A percentile compares a stretch with the other conserved stretches of the same genome.
Conservation (phyloP, 2,888 invertebrate species). For the Strigamia crassipes region DNA sequence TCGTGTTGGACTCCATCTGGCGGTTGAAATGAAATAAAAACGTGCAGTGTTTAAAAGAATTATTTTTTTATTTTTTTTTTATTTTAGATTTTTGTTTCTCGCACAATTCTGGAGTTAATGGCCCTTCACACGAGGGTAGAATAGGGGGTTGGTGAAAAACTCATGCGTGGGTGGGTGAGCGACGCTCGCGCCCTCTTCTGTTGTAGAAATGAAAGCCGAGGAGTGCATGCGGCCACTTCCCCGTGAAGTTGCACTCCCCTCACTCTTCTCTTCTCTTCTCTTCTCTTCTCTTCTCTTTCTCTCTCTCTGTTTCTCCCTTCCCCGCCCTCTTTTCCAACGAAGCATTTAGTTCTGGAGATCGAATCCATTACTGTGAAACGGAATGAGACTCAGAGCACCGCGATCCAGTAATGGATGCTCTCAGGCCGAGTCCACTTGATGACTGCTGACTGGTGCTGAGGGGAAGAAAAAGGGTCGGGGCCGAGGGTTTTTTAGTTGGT, state of each 20-base stretch:
- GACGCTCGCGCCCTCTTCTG: neutral
- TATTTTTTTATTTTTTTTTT: too few species aligned
- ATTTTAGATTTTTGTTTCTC: neutral
- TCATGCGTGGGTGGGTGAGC: neutral
- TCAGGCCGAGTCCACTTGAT: conserved; percentile 23
- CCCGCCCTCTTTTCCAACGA: conserved; percentile 9
- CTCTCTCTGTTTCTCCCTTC: conserved; percentile 22
- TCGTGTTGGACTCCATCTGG: neutral
- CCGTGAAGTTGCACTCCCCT: conserved; percentile 35
- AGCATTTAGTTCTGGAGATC: conserved; percentile 31
- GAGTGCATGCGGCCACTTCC: neutral
- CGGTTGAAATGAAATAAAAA: neutral
- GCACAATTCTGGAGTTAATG: neutral
- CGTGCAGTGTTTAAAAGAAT: neutral
- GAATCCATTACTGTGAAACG: conserved; percentile 41
- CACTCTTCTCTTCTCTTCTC: conserved; percentile 45
- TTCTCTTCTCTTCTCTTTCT: conserved; percentile 43
- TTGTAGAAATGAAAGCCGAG: neutral
- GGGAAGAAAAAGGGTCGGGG: conserved; percentile 4
- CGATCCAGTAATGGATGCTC: conserved; percentile 39
- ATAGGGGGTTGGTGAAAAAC: neutral
- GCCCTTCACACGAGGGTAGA: neutral
- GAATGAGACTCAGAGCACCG: conserved; percentile 13
- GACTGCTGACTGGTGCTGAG: neutral
- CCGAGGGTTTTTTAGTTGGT: neutral